Evolutionary conservation across 1,140 invertebrate genomes (phyloP), one percentile per base, ranked within the genome.

Genomic region (Habropoda laboriosa): DNA sequence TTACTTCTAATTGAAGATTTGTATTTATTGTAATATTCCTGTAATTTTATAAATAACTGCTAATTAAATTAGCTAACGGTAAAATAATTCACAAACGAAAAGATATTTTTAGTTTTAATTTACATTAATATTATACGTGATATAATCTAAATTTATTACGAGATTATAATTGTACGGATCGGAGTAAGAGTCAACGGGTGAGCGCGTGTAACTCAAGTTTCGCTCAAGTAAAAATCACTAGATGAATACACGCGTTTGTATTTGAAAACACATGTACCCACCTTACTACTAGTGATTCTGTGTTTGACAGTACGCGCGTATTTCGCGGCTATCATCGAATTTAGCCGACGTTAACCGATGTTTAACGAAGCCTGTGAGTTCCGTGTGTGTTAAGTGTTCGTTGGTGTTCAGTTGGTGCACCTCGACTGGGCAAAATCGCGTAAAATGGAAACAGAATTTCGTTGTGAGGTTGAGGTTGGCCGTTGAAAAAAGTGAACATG

Each of bases 401-500:
- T 88, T 78, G 75, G 84, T 87, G 82, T 90, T 84, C 76, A 87
- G 87, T 89, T 89, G 83, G 85, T 89, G 85, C 83, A 85, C 87
- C 82, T 88, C 88, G 88, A 67, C 86, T 89, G 88, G 84, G 85
- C 85, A 88, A 86, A 88, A 81, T 86, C 83, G 83, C 79, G 83
- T 87, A 92, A 91, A 91, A 90, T 90, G 90, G 87, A 91, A 89
- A 89, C 76, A 82, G 84, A 91, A 87, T 90, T 88, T 83, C 80
- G 84, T 79, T 86, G 85, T 82, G 89, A 87, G 86, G 86, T 87
- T 80, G 80, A 88, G 80, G 85, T 90, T 82, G 85, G 81, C 61
- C 88, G 89, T 87, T 90, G 91, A 91, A 82, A 86, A 86, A 80
- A 88, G 83, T 83, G 88, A 94, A 93, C 90, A 95, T 95, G 94